Conservation (phyloP, 2,888 invertebrate species). For the Sphaeridia pumilis region DNA sequence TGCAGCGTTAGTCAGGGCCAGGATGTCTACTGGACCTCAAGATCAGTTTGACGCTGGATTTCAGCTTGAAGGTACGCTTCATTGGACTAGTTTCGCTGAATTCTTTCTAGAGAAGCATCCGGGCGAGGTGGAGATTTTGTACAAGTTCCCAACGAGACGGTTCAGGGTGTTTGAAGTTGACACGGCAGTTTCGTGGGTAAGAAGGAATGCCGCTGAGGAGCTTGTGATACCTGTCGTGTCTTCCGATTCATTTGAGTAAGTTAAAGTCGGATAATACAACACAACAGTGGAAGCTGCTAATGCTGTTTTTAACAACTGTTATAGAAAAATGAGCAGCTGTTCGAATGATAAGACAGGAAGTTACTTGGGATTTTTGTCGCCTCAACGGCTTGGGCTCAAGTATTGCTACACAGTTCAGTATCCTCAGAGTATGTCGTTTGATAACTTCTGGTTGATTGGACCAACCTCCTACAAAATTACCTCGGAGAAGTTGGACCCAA, state of each 20-base stretch:
- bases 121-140: slow-evolving; percentile 58
- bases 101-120: slow-evolving; percentile 51
- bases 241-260: too few relatives aligned
- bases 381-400: slow-evolving; percentile 52
- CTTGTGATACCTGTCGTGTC: too few relatives aligned
- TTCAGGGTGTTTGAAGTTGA: slow-evolving; percentile 63
- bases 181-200: too few relatives aligned
- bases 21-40: slow-evolving; percentile 41
- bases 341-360: slow-evolving; percentile 18
- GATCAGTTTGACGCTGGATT: slow-evolving; percentile 56
- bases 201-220: too few relatives aligned
- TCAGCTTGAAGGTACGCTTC: slow-evolving; percentile 57
- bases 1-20: slow-evolving; percentile 39
- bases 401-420: slow-evolving; percentile 52
- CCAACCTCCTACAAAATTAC: slow-evolving; percentile 53
- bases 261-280: too few relatives aligned
- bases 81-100: slow-evolving; percentile 67
- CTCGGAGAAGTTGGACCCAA: slow-evolving; percentile 48
- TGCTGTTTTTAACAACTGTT: too few relatives aligned
- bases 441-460: slow-evolving; percentile 52
- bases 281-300: too few relatives aligned
- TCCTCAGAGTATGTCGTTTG: slow-evolving; percentile 35
- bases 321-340: too few relatives aligned
- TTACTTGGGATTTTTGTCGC: neutral
- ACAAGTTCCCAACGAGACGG: slow-evolving; percentile 65